Evolutionary conservation across 2,113 vertebrate species (phyloP).

Genomic region (Eptesicus fuscus): DNA sequence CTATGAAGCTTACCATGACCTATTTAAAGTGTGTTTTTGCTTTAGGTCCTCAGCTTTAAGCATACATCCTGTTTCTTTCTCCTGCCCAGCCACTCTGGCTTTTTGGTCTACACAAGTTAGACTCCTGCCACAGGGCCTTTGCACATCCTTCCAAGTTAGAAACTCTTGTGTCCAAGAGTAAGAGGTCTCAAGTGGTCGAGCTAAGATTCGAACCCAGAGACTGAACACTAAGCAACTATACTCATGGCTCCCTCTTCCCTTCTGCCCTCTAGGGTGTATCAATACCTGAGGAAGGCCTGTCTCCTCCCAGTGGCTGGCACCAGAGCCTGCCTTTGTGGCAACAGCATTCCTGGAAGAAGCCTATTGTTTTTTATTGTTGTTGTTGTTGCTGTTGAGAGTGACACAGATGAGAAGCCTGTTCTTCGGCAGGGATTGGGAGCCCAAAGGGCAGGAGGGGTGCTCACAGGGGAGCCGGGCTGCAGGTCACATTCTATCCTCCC

Average conservation of each 20-base stretch:
- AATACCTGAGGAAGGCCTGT: not conserved
- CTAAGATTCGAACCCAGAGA: not conserved
- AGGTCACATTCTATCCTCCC: not conserved
- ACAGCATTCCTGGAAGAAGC: too few relatives aligned
- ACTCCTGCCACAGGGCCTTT: not conserved
- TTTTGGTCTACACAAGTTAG: too few relatives aligned
- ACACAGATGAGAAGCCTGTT: too few relatives aligned
- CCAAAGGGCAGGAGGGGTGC: not conserved
- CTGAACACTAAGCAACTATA: not conserved
- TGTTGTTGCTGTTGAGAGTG: too few relatives aligned
- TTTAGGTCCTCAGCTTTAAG: not conserved
- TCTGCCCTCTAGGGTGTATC: accelerated
- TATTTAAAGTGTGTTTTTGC: not conserved
- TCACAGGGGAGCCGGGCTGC: accelerated
- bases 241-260: too few relatives aligned
- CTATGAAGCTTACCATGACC: not conserved
- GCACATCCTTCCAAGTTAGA: not conserved
- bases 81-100: not conserved
- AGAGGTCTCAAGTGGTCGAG: not conserved
- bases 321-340: not conserved
- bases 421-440: not conserved
- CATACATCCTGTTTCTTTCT: not conserved
- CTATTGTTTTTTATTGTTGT: too few relatives aligned
- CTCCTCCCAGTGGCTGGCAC: not conserved
- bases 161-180: not conserved